Evolutionary conservation across 2,113 vertebrate species (phyloP), one percentile per base, ranked within the genome.

Genomic region (Rana temporaria): DNA sequence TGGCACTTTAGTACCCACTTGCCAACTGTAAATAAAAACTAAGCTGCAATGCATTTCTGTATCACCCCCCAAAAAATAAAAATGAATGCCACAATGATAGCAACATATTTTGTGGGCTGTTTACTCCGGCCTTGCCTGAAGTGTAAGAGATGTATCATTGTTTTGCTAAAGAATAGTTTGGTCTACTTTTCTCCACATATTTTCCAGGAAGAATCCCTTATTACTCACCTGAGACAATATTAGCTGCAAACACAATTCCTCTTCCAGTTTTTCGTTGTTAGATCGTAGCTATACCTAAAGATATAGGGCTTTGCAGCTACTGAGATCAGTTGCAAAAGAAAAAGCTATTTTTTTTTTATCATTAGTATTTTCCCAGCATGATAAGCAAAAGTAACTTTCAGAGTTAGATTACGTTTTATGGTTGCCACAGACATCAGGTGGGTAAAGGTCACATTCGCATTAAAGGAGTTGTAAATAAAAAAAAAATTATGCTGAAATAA

Each of bases 11-110:
- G 78, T 80, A 42, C 55, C 67, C 78, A 80, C 78, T 70, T 70
- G 78, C 55, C 78, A 80, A 59, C 56, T 70, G 78, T 80, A 80
- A 80, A 80, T 80, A 80, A 80, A 70, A 69, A 62, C 78, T 80
- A 71, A 80, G 65, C 38, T 62, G 78, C 78, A 80, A 70, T 80
- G 67, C 62, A 69, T 80, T 59, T 34, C 67, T 69, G 52, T 34
- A 80, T 70, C 67, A 62, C 78, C 78, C 78, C 62, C 24, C 5
- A 79, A 80, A 79, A 79, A 60, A 60, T 26, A 80, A 65, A 42
- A 77, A 70, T 70, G 65, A 71, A 80, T 80, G 78, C 59, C 32
- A 57, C 24, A 80, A 80, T 26, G 66, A 70, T 70, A 71, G 78
- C 48, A 59, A 80, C 78, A 80, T 70, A 80, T 80, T 68, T 60